Evolutionary conservation across 2,113 vertebrate species (phyloP).

Genomic region (Macroglossus sobrinus): DNA sequence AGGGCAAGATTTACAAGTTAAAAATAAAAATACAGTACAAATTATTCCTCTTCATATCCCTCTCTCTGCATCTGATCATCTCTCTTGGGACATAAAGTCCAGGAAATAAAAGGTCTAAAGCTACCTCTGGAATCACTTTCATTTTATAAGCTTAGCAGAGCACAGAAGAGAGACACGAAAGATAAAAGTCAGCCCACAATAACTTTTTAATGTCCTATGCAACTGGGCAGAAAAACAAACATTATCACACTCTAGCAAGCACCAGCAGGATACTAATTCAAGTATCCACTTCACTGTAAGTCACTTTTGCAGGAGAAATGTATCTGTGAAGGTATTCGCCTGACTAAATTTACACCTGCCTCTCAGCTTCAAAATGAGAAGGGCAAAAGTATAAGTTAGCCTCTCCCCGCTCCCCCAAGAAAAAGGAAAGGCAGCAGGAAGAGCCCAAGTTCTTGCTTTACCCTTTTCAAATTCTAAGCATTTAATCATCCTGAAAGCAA

Average conservation of each 20-base stretch:
- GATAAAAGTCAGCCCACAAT: background rate
- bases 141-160: background rate
- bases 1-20: slow-evolving; percentile 24
- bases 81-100: background rate
- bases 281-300: background rate
- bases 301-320: background rate
- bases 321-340: background rate
- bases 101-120: slow-evolving; percentile 5
- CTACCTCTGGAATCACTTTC: slow-evolving; percentile 15
- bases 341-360: background rate
- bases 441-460: background rate
- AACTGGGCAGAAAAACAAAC: slow-evolving; percentile 25
- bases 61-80: background rate
- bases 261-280: background rate
- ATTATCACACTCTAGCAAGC: background rate
- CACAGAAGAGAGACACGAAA: background rate
- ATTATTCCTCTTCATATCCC: background rate
- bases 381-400: background rate
- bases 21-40: slow-evolving; percentile 49
- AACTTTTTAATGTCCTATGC: background rate
- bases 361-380: background rate
- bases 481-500: background rate
- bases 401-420: background rate
- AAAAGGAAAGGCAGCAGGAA: background rate
- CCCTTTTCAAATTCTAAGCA: background rate